Evolutionary conservation across 1,140 invertebrate species (phyloP).

Genomic region (Pectinophora gossypiella): DNA sequence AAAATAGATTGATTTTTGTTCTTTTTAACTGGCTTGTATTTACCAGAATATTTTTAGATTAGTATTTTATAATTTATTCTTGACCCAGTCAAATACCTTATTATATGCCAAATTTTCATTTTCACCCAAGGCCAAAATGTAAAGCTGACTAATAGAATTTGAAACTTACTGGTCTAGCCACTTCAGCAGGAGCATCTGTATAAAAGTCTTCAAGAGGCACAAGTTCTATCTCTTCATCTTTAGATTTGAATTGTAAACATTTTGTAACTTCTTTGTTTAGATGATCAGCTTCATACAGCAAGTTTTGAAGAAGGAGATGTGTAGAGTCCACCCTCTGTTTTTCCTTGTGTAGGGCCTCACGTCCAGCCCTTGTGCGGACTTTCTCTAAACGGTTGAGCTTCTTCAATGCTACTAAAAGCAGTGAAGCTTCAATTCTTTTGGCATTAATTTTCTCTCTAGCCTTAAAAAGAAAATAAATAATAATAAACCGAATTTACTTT

Average conservation of each 20-base stretch:
- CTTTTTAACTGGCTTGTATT: too few relatives aligned
- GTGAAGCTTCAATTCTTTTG: conserved; percentile 81
- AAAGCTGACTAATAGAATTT: too few relatives aligned
- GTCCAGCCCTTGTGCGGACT: conserved; percentile 85
- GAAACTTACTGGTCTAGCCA: conserved; percentile 80
- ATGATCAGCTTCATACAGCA: conserved; percentile 96
- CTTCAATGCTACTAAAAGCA: conserved; percentile 88
- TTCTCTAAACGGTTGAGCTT: conserved; percentile 95
- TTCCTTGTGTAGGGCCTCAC: conserved; percentile 86
- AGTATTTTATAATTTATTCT: too few relatives aligned
- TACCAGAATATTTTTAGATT: too few relatives aligned
- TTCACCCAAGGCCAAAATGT: too few relatives aligned
- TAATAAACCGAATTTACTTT: too few relatives aligned
- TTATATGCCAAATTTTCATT: too few relatives aligned
- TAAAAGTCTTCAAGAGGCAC: conserved; percentile 92
- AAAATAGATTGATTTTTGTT: too few relatives aligned
- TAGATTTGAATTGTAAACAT: conserved; percentile 95
- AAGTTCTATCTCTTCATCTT: conserved; percentile 94
- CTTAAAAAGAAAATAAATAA: conserved; percentile 66
- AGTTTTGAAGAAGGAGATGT: conserved; percentile 94
- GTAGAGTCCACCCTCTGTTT: conserved; percentile 93
- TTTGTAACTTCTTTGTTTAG: conserved; percentile 95
- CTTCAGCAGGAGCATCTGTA: conserved; percentile 84
- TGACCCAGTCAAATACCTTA: too few relatives aligned
- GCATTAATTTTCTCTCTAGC: conserved; percentile 78